These are phyloP conservation scores for Anoplophora glabripennis DNA, from an alignment of 1,140 invertebrate genomes.

Conservation along the genomic window DNA sequence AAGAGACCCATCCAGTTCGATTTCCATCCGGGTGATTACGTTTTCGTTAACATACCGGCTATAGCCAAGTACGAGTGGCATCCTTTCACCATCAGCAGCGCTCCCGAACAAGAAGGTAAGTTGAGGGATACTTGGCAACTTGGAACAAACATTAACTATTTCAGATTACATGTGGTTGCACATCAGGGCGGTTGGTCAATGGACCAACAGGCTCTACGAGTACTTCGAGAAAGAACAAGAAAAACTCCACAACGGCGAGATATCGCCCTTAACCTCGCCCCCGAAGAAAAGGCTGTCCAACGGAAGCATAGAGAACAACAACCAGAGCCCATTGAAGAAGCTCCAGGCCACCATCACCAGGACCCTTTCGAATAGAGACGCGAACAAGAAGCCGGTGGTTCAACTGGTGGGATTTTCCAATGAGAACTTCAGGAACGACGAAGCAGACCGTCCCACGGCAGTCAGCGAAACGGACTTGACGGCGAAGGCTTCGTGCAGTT, in stretches of 20 bases:
- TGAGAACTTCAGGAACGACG: constrained; percentile 57
- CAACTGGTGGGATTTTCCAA: constrained; percentile 56
- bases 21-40: constrained; percentile 91
- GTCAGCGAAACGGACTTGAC: constrained; percentile 26
- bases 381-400: constrained; percentile 49
- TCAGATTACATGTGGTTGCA: constrained; percentile 90
- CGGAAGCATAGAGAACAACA: constrained; percentile 20
- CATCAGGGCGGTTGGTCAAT: constrained; percentile 89
- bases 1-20: constrained; percentile 81
- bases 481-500: constrained; percentile 32
- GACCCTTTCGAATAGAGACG: constrained; percentile 52
- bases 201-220: constrained; percentile 87
- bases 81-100: constrained; percentile 95
- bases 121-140: neutral
- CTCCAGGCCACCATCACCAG: constrained; percentile 55
- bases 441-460: constrained; percentile 25
- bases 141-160: neutral
- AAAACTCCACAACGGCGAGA: constrained; percentile 64
- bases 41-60: constrained; percentile 89
- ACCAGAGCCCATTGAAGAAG: constrained; percentile 50
- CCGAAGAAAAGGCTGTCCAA: constrained; percentile 27
- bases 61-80: constrained; percentile 96
- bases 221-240: constrained; percentile 84
- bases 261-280: constrained; percentile 40
- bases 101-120: constrained; percentile 87